These are phyloP conservation scores for Strigamia maritima DNA, from an alignment of 2,888 invertebrate species.

Conservation along the genomic window DNA sequence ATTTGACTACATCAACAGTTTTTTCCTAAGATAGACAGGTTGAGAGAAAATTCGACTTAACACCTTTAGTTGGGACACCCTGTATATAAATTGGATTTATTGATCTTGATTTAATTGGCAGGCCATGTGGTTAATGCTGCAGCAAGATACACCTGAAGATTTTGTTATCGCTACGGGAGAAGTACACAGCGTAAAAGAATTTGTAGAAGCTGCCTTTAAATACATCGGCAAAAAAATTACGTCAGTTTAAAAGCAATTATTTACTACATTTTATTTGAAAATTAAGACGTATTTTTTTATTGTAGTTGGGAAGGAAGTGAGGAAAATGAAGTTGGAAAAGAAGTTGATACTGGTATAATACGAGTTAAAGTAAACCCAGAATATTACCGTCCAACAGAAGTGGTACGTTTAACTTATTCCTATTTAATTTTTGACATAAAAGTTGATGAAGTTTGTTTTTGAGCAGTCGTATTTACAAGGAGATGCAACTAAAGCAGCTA, in stretches of 20 bases:
- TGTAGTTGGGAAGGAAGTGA: constrained; percentile 81
- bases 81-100: too few species aligned
- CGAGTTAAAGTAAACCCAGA: constrained; percentile 87
- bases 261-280: constrained; percentile 35
- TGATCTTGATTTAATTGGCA: constrained; percentile 49
- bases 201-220: constrained; percentile 86
- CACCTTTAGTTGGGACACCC: too few species aligned
- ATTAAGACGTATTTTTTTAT: constrained; percentile 38
- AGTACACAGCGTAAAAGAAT: constrained; percentile 90
- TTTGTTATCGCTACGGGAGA: constrained; percentile 97
- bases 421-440: neutral
- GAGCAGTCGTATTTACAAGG: constrained; percentile 81
- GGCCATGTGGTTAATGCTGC: constrained; percentile 99
- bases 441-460: neutral
- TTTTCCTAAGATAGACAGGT: too few species aligned
- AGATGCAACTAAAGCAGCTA: constrained; percentile 87
- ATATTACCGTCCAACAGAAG: constrained; percentile 97
- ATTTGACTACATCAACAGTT: too few species aligned
- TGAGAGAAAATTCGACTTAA: too few species aligned
- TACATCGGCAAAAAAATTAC: constrained; percentile 73
- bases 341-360: constrained; percentile 67
- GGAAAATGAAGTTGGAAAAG: constrained; percentile 74
- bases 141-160: constrained; percentile 85
- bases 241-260: constrained; percentile 48
- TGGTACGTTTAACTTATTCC: constrained; percentile 61